Evolutionary conservation across 2,888 invertebrate genomes (phyloP), one percentile per base, ranked within the genome.

Genomic region (Eledone cirrhosa): DNA sequence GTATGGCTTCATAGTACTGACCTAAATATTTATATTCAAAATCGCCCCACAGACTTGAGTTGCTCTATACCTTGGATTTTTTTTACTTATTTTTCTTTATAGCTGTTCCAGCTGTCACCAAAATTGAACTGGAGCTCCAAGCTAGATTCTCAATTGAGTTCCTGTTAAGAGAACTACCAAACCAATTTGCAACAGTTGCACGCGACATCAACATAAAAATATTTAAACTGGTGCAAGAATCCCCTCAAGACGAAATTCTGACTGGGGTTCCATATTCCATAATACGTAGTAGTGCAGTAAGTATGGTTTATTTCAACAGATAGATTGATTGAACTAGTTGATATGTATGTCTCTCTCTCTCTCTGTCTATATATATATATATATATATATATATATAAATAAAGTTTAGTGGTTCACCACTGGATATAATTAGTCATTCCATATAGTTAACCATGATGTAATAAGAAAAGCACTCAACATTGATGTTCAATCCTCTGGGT

Each of bases 61-160:
- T n/a, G n/a, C 47, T 8, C 27, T 48, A 48, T 16, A 24, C 19
- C 5, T 76, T 75, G 4, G 33, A 41, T 24, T 41, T 11, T 24
- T 78, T 29, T 1, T 22, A 48, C 19, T 33, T 65, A 27, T 48
- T 48, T 48, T 29, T 33, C 14, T 63, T 80, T 85, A 63, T 85
- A 90, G 90, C 87, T 74, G 93, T 93, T 0, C 93, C 94, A 16
- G 92, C 94, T 4, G 92, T 94, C 13, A 92, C 91, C 81, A 93
- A 92, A 77, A 91, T 93, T 80, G 80, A 82, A 41, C 80, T 84
- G 48, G 80, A 78, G 31, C 80, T 90, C 48, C 81, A 83, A 80
- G 88, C 85, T 77, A 89, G 90, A 47, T 91, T 91, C 84, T 88
- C 91, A n/a, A 85, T 92, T 31, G 89, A 91, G 77, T 88, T 90